Evolutionary conservation across 2,888 invertebrate species (phyloP), one percentile per base, ranked within the genome.

Genomic region (Orgyia antiqua): DNA sequence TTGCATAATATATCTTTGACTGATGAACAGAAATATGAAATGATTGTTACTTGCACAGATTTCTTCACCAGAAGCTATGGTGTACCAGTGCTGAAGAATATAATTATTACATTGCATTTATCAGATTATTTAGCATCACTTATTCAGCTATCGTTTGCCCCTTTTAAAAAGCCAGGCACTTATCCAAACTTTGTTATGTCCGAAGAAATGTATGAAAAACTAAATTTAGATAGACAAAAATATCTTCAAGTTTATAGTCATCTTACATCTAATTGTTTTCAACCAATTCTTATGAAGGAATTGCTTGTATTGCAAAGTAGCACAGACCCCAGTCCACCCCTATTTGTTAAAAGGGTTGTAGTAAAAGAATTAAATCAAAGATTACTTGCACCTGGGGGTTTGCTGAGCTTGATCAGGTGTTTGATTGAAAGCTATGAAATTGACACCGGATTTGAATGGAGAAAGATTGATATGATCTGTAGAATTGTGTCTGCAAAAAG

Each of bases 81-180:
- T 33, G 53, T 86, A 42, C 72, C 79, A 47, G 82, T 89, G 39
- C 71, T 93, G 27, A 84, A 88, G 57, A 77, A 83, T 51, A 73
- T 89, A 34, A 79, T 92, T 39, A 46, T 90, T 36, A 74, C 89
- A 28, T 70, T 89, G 45, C 86, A 88, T 73, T 62, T 91, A 33
- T 83, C 86, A 59, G 88, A 89, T 62, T 78, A 93, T 44, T 68
- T 94, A 29, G 91, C 91, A 33, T 89, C 89, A 2, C 68, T 93
- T 13, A 88, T 93, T 49, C 94, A 94, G 69, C 71, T 94, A 27
- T 80, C 89, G 13, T 89, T 89, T 78, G 91, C 90, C 19, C 91
- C 91, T 4, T 58, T 93, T 17, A 89, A 88, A 40, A 89, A 90
- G 70, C 90, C 92, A 33, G 70, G 80, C 1, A 45, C 45, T 5